Conservation (phyloP, 2,797 vertebrate species). For the Sebastes alutus region DNA sequence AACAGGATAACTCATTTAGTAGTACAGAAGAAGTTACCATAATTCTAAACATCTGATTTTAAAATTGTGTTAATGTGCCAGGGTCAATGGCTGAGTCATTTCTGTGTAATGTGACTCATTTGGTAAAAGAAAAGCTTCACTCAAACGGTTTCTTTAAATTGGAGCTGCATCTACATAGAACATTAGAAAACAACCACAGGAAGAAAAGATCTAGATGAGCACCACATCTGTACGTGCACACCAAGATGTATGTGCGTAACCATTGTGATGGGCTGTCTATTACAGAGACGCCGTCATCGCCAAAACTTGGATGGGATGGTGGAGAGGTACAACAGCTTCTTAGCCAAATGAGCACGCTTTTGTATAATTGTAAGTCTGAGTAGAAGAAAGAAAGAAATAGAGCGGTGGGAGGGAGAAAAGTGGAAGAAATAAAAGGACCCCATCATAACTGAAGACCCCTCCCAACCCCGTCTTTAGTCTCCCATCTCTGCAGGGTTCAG, state of each 20-base stretch:
- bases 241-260: neutral
- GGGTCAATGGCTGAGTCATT: neutral
- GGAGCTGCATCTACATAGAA: neutral
- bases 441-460: constrained; percentile 53
- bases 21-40: neutral
- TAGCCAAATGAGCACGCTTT: constrained; percentile 69
- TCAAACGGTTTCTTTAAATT: neutral
- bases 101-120: neutral
- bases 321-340: constrained; percentile 35
- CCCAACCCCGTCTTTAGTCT: constrained; percentile 58
- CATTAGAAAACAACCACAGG: neutral
- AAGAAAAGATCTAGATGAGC: neutral
- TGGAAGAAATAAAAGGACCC: constrained; percentile 16
- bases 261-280: neutral
- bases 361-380: constrained; percentile 60
- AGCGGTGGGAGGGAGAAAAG: constrained; percentile 3
- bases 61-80: neutral
- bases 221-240: neutral
- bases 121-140: neutral
- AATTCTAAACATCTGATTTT: neutral
- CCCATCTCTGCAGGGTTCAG: constrained; percentile 68
- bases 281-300: constrained; percentile 6
- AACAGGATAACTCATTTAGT: neutral
- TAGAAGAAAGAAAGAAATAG: constrained; percentile 30
- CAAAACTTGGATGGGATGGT: constrained; percentile 1